A percentile compares a stretch with the other conserved stretches of the same genome.
Evolutionary conservation across 2,797 vertebrate genomes (phyloP).

Genomic region (Astyanax mexicanus): DNA sequence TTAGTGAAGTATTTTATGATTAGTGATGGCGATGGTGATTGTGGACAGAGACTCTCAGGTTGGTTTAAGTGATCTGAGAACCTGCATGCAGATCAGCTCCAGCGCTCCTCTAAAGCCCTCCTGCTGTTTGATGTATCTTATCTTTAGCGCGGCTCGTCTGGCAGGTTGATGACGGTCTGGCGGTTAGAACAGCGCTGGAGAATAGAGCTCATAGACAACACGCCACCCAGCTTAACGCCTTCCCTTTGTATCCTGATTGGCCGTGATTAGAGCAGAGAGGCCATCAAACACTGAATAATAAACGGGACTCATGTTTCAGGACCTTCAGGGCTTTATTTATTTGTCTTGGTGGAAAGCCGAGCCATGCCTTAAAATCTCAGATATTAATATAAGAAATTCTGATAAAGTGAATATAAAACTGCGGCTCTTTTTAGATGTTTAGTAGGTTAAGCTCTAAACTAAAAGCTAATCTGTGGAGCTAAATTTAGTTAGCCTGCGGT

Average conservation of each 20-base stretch:
- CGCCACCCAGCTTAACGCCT: background rate
- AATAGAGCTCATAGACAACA: background rate
- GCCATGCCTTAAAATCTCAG: no score
- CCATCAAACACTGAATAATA: background rate
- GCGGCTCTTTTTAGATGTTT: no score
- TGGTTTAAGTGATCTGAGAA: background rate
- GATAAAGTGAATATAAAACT: no score
- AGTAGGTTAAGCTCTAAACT: no score
- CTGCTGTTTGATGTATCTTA: conserved; percentile 10
- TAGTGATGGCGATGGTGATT: background rate
- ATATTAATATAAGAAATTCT: no score
- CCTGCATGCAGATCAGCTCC: background rate
- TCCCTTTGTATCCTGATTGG: background rate
- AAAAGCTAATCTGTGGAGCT: no score
- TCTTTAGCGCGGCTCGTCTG: background rate
- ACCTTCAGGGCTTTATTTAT: no score
- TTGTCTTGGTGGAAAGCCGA: no score
- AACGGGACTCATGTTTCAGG: no score
- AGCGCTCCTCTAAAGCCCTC: background rate
- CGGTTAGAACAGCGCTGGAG: background rate
- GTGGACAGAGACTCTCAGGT: background rate
- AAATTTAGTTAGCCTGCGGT: no score
- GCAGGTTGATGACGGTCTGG: background rate
- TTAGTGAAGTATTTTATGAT: background rate
- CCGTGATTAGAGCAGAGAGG: background rate